phyloP scores from a whole-genome alignment of 2,113 vertebrate genomes.

The Stictonetta naevosa region DNA sequence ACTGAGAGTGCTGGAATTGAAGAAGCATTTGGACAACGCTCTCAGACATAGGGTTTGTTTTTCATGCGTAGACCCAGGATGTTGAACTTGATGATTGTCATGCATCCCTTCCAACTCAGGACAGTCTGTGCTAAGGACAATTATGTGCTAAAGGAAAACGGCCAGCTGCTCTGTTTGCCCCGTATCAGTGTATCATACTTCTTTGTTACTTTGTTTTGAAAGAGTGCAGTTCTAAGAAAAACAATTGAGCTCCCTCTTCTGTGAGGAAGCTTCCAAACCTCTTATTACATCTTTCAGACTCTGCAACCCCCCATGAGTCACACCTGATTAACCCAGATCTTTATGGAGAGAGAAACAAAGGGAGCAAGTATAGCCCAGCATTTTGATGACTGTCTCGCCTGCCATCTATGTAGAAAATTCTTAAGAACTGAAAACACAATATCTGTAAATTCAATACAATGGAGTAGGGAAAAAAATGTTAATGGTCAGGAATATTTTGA shows the following conservation, averaged over 20 bases:
- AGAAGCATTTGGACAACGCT: too few species aligned
- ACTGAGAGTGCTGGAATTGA: too few species aligned
- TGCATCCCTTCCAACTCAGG: too few species aligned
- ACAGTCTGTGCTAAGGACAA: too few species aligned
- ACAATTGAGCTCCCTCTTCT: not conserved
- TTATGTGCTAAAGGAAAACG: not conserved
- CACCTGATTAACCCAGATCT: not conserved
- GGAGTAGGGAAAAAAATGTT: not conserved
- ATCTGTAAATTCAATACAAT: not conserved
- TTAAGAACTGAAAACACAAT: not conserved
- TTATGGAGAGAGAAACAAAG: not conserved
- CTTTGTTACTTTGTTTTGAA: not conserved
- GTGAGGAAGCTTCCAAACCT: not conserved
- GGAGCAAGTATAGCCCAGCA: not conserved
- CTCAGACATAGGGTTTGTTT: too few species aligned
- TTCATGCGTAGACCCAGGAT: too few species aligned
- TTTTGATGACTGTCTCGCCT: not conserved
- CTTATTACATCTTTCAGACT: not conserved
- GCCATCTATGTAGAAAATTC: not conserved
- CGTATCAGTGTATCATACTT: not conserved
- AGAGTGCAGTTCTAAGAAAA: not conserved
- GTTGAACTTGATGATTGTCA: too few species aligned
- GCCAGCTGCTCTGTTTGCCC: not conserved
- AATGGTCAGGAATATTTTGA: not conserved
- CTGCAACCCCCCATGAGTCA: not conserved